Evolutionary conservation across 2,797 vertebrate species (phyloP).

Genomic region (Helarctos malayanus): DNA sequence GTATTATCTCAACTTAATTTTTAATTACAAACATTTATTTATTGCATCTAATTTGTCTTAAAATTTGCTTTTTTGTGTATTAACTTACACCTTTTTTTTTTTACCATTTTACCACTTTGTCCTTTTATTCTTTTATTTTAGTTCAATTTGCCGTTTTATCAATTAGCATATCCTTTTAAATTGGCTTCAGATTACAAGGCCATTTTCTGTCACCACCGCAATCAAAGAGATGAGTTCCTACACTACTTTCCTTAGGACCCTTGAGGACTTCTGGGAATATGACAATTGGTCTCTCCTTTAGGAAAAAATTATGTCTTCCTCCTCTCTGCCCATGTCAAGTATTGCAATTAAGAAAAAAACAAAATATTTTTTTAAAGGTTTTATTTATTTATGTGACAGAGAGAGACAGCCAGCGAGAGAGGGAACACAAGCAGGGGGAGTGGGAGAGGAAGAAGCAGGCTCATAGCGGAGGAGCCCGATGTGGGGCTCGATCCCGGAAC

Average conservation of each 20-base stretch:
- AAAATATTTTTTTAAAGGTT: background rate
- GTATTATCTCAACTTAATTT: background rate
- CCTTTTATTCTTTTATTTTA: constrained; percentile 1
- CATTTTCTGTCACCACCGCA: background rate
- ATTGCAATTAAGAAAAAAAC: background rate
- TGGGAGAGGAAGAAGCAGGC: too few relatives aligned
- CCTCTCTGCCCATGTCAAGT: background rate
- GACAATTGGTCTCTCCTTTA: background rate
- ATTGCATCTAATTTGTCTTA: background rate
- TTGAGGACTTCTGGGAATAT: background rate
- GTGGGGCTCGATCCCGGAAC: too few relatives aligned
- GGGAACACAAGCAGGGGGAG: too few relatives aligned
- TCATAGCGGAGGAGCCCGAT: too few relatives aligned
- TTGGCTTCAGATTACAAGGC: background rate
- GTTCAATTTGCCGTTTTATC: background rate
- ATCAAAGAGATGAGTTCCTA: background rate
- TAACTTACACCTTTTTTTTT: background rate
- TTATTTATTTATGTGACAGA: too few relatives aligned
- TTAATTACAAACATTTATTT: constrained; percentile 18
- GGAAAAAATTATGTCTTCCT: background rate
- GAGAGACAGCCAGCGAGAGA: too few relatives aligned
- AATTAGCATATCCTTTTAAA: constrained; percentile 18
- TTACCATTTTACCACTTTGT: background rate
- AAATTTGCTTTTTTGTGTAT: background rate
- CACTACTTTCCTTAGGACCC: background rate